Evolutionary conservation across 2,113 vertebrate species (phyloP).

Genomic region (Cacatua alba): DNA sequence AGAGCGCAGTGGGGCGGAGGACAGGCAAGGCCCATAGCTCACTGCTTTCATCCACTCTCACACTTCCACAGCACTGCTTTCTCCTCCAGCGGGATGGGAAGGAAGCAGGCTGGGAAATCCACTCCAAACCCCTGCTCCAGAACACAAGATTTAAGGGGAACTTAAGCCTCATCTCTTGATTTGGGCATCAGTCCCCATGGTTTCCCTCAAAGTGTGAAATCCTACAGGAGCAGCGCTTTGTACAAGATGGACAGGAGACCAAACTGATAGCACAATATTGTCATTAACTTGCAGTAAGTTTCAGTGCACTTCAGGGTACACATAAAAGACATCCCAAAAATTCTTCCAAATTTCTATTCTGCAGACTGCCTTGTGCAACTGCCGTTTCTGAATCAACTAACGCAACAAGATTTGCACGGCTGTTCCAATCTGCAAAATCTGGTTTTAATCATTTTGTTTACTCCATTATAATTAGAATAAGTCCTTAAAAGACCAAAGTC

Average conservation of each 20-base stretch:
- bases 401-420: neutral
- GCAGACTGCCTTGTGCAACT: neutral
- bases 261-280: neutral
- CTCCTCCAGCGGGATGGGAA: accelerated
- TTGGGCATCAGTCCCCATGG: neutral
- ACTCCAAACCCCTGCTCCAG: neutral
- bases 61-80: accelerated
- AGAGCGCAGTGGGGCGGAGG: accelerated
- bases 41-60: accelerated
- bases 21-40: neutral
- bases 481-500: neutral
- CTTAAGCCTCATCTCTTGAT: neutral
- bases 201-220: neutral
- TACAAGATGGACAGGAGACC: neutral
- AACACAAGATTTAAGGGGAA: neutral
- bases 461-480: neutral
- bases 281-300: neutral
- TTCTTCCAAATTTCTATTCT: neutral
- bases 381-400: neutral
- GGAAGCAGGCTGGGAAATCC: neutral
- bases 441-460: neutral
- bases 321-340: neutral
- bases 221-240: accelerated
- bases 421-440: slow-evolving; percentile 24
- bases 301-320: neutral